phyloP scores from a whole-genome alignment of 2,113 vertebrate genomes.

The Bubo scandiacus region DNA sequence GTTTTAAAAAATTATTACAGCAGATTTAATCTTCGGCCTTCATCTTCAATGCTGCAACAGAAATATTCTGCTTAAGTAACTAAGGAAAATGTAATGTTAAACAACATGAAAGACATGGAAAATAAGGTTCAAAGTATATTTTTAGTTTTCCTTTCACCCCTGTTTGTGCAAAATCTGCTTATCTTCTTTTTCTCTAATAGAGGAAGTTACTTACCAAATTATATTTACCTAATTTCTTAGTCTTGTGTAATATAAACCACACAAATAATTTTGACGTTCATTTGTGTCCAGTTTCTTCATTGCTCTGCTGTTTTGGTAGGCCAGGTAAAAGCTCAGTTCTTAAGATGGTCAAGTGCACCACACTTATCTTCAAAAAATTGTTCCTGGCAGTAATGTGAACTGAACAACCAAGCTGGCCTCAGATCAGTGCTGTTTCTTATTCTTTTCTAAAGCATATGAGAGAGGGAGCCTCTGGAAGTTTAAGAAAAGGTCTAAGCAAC shows the following conservation, averaged over 20 bases:
- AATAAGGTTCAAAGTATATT: background rate
- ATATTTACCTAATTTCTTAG: background rate
- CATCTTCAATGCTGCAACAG: background rate
- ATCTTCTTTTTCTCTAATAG: background rate
- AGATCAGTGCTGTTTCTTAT: background rate
- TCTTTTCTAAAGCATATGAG: background rate
- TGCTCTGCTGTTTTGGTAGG: background rate
- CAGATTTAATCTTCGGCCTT: background rate
- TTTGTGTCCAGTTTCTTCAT: background rate
- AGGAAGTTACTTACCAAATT: background rate
- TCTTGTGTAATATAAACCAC: background rate
- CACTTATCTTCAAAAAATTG: background rate
- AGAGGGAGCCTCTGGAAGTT: background rate
- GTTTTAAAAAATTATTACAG: background rate
- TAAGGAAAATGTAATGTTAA: background rate
- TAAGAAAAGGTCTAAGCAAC: background rate
- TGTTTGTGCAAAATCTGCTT: background rate
- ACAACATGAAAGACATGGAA: background rate
- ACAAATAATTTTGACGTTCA: background rate
- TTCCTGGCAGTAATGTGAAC: background rate
- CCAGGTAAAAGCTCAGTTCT: background rate
- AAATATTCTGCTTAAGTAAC: background rate
- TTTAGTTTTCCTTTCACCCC: background rate
- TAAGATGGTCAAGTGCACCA: background rate
- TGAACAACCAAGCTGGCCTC: background rate